Evolutionary conservation across 2,797 vertebrate species (phyloP), one percentile per base, ranked within the genome.

Genomic region (Borostomias antarcticus): DNA sequence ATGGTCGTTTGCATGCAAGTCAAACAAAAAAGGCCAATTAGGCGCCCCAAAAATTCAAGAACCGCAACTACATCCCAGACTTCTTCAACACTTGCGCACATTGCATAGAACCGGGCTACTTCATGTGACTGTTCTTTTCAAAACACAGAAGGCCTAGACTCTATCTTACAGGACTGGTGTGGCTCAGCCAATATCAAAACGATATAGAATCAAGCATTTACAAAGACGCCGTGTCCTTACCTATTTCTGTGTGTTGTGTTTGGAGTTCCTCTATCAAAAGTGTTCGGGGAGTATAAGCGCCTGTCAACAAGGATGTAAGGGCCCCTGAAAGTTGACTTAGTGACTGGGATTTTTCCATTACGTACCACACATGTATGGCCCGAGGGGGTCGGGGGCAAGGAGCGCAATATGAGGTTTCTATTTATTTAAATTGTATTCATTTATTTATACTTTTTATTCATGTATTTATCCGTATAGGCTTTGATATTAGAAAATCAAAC

Each of bases 281-380:
- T 70, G 79, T 25, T 58, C 64, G 54, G 61, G 68, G 64, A 45
- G 69, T 57, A 54, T 72, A 75, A 77, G 68, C 75, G 73, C 71
- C 77, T 58, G 63, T 72, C 68, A 62, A 62, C 66, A 56, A 59
- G 66, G 77, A 40, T 66, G n/a, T 64, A 48, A 57, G 37, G 65
- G 66, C 62, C n/a, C 30, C 78, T 84, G 75, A 82, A 85, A 89
- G 84, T 74, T 80, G 83, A 89, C 87, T 91, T 86, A 82, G 83
- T 88, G 88, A 85, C 82, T 86, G 84, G 85, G 88, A 89, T 86
- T 84, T 89, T 92, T 92, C 90, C 89, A 86, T 91, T 89, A 89
- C 86, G 75, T 86, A 81, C 86, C 75, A 76, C 79, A 71, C 73
- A 77, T 70, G 64, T 80, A 78, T 74, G 80, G 76, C 85, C 83